phyloP scores from a whole-genome alignment of 2,888 invertebrate species.

The Stenichneumon culpator region DNA sequence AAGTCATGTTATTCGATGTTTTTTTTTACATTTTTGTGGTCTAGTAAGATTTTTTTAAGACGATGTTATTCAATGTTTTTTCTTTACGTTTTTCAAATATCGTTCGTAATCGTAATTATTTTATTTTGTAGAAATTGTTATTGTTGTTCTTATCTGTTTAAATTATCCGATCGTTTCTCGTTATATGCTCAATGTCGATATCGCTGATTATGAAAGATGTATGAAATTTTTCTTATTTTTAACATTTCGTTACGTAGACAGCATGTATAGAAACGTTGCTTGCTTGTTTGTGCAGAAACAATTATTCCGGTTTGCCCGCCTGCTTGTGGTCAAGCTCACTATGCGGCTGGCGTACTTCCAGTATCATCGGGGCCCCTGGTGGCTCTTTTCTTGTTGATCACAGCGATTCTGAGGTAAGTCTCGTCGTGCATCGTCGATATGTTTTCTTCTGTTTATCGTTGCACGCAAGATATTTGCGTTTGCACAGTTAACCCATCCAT shows the following conservation, averaged over 20 bases:
- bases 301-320: conserved; percentile 97
- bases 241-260: conserved; percentile 71
- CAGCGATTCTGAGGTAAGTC: conserved; percentile 85
- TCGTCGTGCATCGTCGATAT: conserved; percentile 49
- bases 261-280: conserved; percentile 82
- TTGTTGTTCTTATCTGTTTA: not conserved
- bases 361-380: conserved; percentile 84
- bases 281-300: conserved; percentile 89
- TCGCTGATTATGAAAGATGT: not conserved
- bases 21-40: not conserved
- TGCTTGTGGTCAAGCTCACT: conserved; percentile 92
- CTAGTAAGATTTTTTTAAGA: not conserved
- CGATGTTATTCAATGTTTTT: not conserved
- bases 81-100: not conserved
- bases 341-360: conserved; percentile 87
- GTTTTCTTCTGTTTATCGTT: conserved; percentile 10
- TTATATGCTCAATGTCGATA: conserved; percentile 1
- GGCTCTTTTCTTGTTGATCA: conserved; percentile 86
- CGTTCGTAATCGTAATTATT: not conserved
- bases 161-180: not conserved
- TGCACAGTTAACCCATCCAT: not conserved
- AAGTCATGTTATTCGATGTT: not conserved
- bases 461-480: not conserved
- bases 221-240: conserved; percentile 23
- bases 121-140: not conserved